Evolutionary conservation across 2,797 vertebrate species (phyloP).

Genomic region (Enteromius viviparus): DNA sequence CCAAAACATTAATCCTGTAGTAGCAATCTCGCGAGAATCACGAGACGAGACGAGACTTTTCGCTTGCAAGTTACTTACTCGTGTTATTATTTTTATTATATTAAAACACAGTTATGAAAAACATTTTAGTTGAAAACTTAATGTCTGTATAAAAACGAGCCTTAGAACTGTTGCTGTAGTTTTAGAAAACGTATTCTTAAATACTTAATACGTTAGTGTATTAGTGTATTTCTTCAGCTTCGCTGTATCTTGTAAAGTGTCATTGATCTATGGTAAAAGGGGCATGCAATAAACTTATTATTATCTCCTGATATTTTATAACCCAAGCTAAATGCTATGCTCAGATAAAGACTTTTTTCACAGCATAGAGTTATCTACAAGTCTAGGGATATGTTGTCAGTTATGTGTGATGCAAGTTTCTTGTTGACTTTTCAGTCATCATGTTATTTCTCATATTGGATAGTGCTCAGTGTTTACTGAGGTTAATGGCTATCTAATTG

Average conservation of each 20-base stretch:
- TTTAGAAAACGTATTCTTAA: not conserved
- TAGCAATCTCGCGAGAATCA: slow-evolving; percentile 13
- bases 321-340: not conserved
- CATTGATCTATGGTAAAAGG: not conserved
- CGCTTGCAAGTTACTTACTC: not conserved
- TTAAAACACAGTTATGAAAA: not conserved
- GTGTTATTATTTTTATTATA: not conserved
- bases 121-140: not conserved
- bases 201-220: not conserved
- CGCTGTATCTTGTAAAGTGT: not conserved
- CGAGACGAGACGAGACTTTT: not conserved
- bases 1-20: not conserved
- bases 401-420: not conserved
- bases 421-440: not conserved
- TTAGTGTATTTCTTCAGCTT: not conserved
- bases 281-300: not conserved
- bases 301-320: not conserved
- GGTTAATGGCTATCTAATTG: not conserved
- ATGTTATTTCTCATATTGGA: slow-evolving; percentile 1
- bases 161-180: not conserved
- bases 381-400: not conserved
- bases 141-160: not conserved
- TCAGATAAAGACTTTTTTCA: not conserved
- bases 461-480: not conserved
- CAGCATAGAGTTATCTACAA: no score